Evolutionary conservation across 2,113 vertebrate genomes (phyloP).

Genomic region (Menura novaehollandiae): DNA sequence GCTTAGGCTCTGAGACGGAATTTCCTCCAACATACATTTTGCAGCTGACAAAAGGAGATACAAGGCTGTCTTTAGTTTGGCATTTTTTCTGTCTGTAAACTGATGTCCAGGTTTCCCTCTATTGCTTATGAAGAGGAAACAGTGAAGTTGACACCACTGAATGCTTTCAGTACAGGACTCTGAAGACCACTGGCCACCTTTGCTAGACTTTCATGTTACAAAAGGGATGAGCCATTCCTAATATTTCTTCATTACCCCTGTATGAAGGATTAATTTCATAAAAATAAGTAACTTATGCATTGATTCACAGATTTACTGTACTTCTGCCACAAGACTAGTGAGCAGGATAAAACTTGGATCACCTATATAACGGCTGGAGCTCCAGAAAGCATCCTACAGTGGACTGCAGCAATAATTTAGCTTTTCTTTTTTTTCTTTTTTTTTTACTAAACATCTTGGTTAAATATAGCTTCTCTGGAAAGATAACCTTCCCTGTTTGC

Average conservation of each 20-base stretch:
- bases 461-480: background rate
- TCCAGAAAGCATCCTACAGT: background rate
- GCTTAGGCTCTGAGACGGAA: background rate
- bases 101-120: background rate
- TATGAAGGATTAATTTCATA: background rate
- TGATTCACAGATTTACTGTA: background rate
- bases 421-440: background rate
- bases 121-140: background rate
- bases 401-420: background rate
- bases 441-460: too few relatives aligned
- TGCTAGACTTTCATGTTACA: background rate
- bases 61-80: background rate
- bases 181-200: background rate
- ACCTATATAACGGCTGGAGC: rapidly evolving
- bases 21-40: background rate
- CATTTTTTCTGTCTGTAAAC: background rate
- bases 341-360: background rate
- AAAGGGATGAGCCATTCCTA: background rate
- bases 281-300: background rate
- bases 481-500: background rate
- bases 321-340: background rate
- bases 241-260: background rate
- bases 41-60: background rate
- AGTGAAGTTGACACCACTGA: background rate
- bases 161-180: background rate